Percentiles rank a stretch among this genome's conserved stretches.
phyloP scores from a whole-genome alignment of 2,113 vertebrate species.

The Platysteira castanea region DNA sequence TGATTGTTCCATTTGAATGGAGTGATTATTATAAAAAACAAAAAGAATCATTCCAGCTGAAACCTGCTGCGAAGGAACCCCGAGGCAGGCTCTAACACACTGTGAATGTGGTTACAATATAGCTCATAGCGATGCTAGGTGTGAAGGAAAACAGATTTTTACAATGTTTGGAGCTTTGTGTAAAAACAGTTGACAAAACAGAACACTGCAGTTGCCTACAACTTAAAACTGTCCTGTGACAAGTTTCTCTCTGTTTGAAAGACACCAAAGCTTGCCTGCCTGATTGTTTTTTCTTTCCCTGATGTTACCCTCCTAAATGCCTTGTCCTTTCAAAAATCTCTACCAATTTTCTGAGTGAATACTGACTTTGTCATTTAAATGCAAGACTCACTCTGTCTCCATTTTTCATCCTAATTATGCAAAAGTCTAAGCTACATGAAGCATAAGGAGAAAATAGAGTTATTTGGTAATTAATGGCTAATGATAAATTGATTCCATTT shows the following conservation, averaged over 20 bases:
- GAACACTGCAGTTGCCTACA: conserved; percentile 8
- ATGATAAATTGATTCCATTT: conserved; percentile 54
- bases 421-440: conserved; percentile 28
- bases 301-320: neutral
- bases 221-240: conserved; percentile 41
- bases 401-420: conserved; percentile 51
- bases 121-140: conserved; percentile 52
- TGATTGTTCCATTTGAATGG: conserved; percentile 7
- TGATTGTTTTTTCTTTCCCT: neutral
- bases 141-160: conserved; percentile 62
- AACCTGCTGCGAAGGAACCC: conserved; percentile 51
- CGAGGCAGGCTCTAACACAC: conserved; percentile 44
- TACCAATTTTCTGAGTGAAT: neutral
- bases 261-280: neutral
- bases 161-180: conserved; percentile 48
- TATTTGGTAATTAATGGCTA: conserved; percentile 55
- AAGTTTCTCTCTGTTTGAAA: conserved; percentile 2
- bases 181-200: conserved; percentile 60
- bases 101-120: conserved; percentile 47
- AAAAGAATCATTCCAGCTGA: conserved; percentile 53
- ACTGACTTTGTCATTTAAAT: conserved; percentile 27
- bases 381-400: neutral
- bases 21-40: conserved; percentile 38
- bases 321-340: neutral
- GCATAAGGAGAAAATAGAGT: conserved; percentile 54